Conservation (phyloP, 2,113 vertebrate genomes). For the Tragelaphus buxtoni region DNA sequence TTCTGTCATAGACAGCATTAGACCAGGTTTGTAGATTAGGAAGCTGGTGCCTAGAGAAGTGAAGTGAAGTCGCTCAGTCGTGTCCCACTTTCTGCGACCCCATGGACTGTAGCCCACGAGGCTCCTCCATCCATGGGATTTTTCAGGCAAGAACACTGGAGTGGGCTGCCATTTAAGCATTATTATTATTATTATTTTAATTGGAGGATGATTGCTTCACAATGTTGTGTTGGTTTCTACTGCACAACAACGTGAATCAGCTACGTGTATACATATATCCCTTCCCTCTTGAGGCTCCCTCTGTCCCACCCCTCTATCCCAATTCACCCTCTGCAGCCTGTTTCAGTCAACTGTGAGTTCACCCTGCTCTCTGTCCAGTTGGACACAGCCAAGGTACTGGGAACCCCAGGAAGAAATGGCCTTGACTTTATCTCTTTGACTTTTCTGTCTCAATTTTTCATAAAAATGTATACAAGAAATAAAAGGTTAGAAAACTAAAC, state of each 20-base stretch:
- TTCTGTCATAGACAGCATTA: neutral
- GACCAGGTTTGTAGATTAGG: neutral
- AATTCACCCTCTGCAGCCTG: neutral
- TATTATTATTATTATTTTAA: neutral
- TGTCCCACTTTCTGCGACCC: too few relatives aligned
- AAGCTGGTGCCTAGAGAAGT: neutral
- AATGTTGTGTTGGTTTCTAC: neutral
- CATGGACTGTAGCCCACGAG: too few relatives aligned
- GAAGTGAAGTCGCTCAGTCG: too few relatives aligned
- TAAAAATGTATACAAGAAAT: neutral
- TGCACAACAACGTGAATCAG: neutral
- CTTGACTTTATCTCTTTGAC: neutral
- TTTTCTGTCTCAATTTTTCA: neutral
- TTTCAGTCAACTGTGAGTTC: neutral
- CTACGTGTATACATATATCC: neutral
- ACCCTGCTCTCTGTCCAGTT: neutral
- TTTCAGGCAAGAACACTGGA: too few relatives aligned
- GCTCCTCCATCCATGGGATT: too few relatives aligned
- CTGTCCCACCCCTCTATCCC: neutral
- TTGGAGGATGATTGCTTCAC: neutral
- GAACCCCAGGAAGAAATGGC: neutral
- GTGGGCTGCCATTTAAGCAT: neutral
- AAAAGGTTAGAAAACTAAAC: neutral
- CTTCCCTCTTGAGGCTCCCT: neutral
- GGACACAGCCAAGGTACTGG: too few relatives aligned